Evolutionary conservation across 1,140 invertebrate species (phyloP).

Genomic region (Bombus soroeensis): DNA sequence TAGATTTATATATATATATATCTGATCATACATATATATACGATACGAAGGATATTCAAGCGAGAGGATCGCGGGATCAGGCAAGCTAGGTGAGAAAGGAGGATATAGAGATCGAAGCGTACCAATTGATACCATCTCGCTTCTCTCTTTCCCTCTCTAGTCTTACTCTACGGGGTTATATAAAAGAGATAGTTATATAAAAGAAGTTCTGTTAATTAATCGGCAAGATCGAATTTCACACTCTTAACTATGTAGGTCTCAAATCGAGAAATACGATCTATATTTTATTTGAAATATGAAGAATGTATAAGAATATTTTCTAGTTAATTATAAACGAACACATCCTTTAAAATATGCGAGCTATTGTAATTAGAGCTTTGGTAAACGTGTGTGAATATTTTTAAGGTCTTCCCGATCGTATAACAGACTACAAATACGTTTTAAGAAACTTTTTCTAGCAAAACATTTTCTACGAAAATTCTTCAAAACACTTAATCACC

Average conservation of each 20-base stretch:
- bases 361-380: no score
- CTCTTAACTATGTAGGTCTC: not conserved
- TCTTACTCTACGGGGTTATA: constrained; percentile 3
- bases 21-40: not conserved
- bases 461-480: not conserved
- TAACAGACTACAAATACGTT: not conserved
- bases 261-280: not conserved
- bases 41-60: constrained; percentile 31
- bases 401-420: not conserved
- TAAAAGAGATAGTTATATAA: not conserved
- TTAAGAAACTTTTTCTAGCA: not conserved
- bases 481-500: not conserved
- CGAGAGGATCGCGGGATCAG: constrained; percentile 42
- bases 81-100: constrained; percentile 31
- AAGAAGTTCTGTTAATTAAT: constrained; percentile 36
- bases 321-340: no score
- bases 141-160: constrained; percentile 39
- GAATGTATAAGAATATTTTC: no score
- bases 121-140: constrained; percentile 52
- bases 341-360: no score
- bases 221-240: not conserved
- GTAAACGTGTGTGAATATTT: not conserved
- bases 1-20: not conserved
- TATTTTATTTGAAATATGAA: no score
- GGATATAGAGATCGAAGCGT: constrained; percentile 47